Evolutionary conservation across 2,113 vertebrate genomes (phyloP).

Genomic region (Hypanus sabinus): DNA sequence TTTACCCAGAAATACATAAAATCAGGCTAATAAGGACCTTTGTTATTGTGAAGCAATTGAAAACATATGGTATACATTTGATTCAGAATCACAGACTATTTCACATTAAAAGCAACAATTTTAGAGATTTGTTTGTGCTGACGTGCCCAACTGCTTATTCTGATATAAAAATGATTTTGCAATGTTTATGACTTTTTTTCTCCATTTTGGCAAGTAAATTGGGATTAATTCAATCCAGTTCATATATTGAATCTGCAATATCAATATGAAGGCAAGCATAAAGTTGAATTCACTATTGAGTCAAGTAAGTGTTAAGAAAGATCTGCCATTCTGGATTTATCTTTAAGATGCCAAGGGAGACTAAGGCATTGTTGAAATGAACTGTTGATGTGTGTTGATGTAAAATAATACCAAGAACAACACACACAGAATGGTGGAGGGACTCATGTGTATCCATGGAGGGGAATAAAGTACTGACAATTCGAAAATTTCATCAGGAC

Average conservation of each 20-base stretch:
- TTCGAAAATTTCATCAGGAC: no score
- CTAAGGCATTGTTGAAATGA: background rate
- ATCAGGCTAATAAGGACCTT: background rate
- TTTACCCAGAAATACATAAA: background rate
- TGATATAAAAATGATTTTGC: background rate
- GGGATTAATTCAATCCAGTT: background rate
- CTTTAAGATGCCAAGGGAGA: background rate
- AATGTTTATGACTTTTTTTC: constrained; percentile 2
- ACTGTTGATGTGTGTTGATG: background rate
- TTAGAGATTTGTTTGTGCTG: constrained; percentile 5
- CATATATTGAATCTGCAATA: background rate
- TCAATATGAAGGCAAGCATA: background rate
- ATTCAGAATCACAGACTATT: background rate
- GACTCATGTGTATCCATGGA: no score
- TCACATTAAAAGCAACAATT: background rate
- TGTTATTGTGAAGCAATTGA: background rate
- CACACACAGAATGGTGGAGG: no score
- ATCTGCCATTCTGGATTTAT: background rate
- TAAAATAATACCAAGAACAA: no score
- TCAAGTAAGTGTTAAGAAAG: background rate
- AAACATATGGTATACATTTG: constrained; percentile 17
- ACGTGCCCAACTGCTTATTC: background rate
- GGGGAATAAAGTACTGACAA: no score
- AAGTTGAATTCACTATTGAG: background rate
- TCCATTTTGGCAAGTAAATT: background rate